phyloP scores from a whole-genome alignment of 2,888 invertebrate genomes.

The Deilephila elpenor region DNA sequence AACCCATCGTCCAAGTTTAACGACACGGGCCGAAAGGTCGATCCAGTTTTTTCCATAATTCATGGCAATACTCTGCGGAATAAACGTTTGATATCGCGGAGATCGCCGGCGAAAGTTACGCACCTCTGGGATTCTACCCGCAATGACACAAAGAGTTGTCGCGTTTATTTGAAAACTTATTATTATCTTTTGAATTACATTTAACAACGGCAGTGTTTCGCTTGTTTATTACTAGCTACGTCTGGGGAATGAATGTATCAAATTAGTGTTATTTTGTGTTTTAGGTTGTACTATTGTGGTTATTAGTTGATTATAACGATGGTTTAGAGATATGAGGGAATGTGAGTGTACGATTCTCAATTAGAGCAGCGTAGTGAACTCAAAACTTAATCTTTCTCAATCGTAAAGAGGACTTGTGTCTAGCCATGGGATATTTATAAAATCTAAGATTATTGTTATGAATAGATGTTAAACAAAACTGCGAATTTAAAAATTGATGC shows the following conservation, averaged over 20 bases:
- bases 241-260: not conserved
- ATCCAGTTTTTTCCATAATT: constrained; percentile 58
- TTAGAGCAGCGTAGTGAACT: too few species aligned
- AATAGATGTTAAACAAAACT: too few species aligned
- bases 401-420: too few species aligned
- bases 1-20: constrained; percentile 43
- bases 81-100: constrained; percentile 57
- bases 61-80: constrained; percentile 53
- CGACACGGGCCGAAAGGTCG: constrained; percentile 43
- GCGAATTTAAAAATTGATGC: too few species aligned
- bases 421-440: too few species aligned
- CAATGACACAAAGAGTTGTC: constrained; percentile 17
- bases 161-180: constrained; percentile 24
- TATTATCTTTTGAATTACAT: constrained; percentile 26
- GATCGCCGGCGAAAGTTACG: constrained; percentile 55
- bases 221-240: constrained; percentile 5
- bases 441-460: too few species aligned
- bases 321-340: too few species aligned
- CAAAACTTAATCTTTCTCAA: too few species aligned
- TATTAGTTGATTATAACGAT: too few species aligned
- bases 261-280: constrained; percentile 30
- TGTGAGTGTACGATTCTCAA: too few species aligned
- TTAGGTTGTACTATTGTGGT: not conserved
- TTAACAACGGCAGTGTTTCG: constrained; percentile 14
- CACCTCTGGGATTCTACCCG: constrained; percentile 42